Evolutionary conservation across 1,140 invertebrate species (phyloP).

Genomic region (Scaptomyza hsui): DNA sequence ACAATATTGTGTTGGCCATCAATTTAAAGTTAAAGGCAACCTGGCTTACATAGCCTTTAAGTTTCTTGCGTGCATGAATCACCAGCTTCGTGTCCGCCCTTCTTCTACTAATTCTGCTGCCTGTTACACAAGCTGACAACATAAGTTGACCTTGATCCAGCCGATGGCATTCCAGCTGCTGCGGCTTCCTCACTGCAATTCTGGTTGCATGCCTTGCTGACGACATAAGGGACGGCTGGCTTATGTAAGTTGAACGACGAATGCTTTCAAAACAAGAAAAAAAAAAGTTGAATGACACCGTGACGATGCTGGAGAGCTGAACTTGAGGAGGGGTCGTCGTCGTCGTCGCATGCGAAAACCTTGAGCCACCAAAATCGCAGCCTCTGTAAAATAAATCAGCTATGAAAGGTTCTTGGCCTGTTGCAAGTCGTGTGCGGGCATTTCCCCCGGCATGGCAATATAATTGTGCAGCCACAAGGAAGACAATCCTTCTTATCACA

Average conservation of each 20-base stretch:
- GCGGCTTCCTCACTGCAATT: conserved; percentile 40
- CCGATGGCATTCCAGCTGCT: conserved; percentile 31
- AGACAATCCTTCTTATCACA: conserved; percentile 42
- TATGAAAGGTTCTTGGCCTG: conserved; percentile 27
- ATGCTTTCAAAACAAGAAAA: conserved; percentile 1
- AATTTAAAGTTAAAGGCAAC: conserved; percentile 43
- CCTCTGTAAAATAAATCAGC: conserved; percentile 55
- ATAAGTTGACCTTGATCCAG: conserved; percentile 62
- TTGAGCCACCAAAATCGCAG: conserved; percentile 25
- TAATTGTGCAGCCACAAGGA: conserved; percentile 17
- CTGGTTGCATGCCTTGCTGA: conserved; percentile 22
- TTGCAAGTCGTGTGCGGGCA: conserved; percentile 16
- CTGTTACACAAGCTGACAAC: conserved; percentile 41
- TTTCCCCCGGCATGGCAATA: conserved; percentile 39
- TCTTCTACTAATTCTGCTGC: conserved; percentile 27
- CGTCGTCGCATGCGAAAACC: conserved; percentile 30
- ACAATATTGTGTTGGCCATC: conserved; percentile 18
- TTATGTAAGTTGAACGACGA: conserved; percentile 54
- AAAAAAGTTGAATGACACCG: conserved; percentile 66
- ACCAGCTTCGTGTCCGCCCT: conserved; percentile 36
- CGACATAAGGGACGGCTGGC: conserved; percentile 28
- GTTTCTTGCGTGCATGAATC: conserved; percentile 30
- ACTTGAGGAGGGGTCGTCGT: conserved; percentile 41
- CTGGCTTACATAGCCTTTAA: conserved; percentile 29
- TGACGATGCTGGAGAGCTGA: conserved; percentile 15